A percentile compares a stretch with the other conserved stretches of the same genome.
phyloP scores from a whole-genome alignment of 2,797 vertebrate species.

The Odontamblyopus lacepedii region DNA sequence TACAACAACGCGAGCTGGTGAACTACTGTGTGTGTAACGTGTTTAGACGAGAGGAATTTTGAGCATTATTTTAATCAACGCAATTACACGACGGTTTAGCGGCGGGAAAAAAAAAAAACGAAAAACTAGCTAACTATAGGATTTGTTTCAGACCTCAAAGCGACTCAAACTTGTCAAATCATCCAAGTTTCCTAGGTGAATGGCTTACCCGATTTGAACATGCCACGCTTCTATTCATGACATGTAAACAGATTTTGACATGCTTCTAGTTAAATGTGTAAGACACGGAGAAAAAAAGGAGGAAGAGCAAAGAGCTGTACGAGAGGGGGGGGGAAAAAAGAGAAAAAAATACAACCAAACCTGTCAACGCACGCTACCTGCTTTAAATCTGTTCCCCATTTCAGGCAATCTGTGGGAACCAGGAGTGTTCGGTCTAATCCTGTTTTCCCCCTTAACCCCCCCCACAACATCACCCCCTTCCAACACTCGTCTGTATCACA shows the following conservation, averaged over 20 bases:
- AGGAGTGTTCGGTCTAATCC: slow-evolving; percentile 85
- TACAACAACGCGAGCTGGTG: slow-evolving; percentile 43
- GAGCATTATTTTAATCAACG: slow-evolving; percentile 43
- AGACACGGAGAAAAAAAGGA: slow-evolving; percentile 62
- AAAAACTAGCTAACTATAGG: slow-evolving; percentile 25
- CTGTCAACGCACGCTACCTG: slow-evolving; percentile 84
- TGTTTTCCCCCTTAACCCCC: slow-evolving; percentile 79
- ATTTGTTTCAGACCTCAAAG: slow-evolving; percentile 68
- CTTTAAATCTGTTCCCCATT: slow-evolving; percentile 84
- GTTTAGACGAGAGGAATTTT: slow-evolving; percentile 44
- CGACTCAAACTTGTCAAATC: slow-evolving; percentile 75
- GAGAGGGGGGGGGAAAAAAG: slow-evolving; percentile 19
- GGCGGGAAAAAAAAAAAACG: slow-evolving; percentile 9
- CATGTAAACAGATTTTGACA: slow-evolving; percentile 85
- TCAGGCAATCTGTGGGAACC: slow-evolving; percentile 85
- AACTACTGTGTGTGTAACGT: slow-evolving; percentile 23
- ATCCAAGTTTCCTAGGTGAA: slow-evolving; percentile 75
- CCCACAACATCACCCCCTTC: slow-evolving; percentile 48
- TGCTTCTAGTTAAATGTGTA: slow-evolving; percentile 79
- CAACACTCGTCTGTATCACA: slow-evolving; percentile 80
- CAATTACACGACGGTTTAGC: slow-evolving; percentile 52
- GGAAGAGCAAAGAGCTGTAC: slow-evolving; percentile 60
- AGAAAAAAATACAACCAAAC: slow-evolving; percentile 60
- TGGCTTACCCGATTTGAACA: slow-evolving; percentile 79
- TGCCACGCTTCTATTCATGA: slow-evolving; percentile 80